Conservation (phyloP, 2,888 invertebrate genomes). For the Cheilosia urbana region DNA sequence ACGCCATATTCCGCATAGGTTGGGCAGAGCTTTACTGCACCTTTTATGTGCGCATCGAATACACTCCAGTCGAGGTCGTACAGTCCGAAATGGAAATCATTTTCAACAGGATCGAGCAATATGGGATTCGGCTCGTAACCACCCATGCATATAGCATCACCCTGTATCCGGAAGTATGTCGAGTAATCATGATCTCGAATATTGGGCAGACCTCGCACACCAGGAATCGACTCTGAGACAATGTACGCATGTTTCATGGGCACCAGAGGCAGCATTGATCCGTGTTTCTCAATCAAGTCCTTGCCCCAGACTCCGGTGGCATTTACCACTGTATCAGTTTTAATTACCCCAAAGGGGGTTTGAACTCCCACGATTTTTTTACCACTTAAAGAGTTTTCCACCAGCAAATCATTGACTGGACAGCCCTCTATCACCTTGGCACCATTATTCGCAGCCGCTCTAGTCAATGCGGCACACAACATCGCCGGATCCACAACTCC, state of each 20-base stretch:
- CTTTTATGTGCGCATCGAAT: constrained; percentile 90
- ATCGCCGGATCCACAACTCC: constrained; percentile 94
- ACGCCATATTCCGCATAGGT: constrained; percentile 90
- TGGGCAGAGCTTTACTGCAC: constrained; percentile 90
- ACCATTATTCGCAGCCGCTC: constrained; percentile 89
- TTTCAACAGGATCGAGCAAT: constrained; percentile 90
- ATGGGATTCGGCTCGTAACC: constrained; percentile 95
- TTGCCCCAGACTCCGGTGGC: constrained; percentile 91
- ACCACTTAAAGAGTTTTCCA: constrained; percentile 85
- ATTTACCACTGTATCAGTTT: constrained; percentile 91
- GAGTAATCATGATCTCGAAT: constrained; percentile 93
- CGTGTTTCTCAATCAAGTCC: constrained; percentile 85
- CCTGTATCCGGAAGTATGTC: constrained; percentile 92
- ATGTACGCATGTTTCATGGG: constrained; percentile 96
- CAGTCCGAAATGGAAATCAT: constrained; percentile 92
- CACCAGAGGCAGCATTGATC: constrained; percentile 88
- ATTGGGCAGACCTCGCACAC: constrained; percentile 90
- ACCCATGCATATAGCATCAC: constrained; percentile 92
- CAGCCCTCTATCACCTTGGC: constrained; percentile 91
- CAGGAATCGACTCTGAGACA: constrained; percentile 91
- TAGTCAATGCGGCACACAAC: constrained; percentile 90
- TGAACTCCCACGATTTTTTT: constrained; percentile 90
- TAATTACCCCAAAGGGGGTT: constrained; percentile 89
- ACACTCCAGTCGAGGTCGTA: constrained; percentile 95
- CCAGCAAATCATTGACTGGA: constrained; percentile 89